Base-by-base conservation (phyloP, 2,888 invertebrate genomes). In the Hololepta plana region DNA sequence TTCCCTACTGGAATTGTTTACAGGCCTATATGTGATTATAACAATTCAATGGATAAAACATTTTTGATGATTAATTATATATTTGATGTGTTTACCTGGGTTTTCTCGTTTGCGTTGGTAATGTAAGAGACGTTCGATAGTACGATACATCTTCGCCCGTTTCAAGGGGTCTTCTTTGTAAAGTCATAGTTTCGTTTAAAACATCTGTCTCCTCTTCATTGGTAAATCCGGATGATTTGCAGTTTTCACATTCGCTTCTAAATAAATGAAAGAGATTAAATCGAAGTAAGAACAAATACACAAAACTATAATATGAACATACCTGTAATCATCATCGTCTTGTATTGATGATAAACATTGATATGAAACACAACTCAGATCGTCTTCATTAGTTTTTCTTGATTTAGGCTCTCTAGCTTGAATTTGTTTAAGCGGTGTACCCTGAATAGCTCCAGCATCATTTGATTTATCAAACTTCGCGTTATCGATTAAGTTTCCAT, bases 231-330 rank as follows among this genome's bases (percentile, higher is more conserved):
- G 74, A 70, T 25, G 75, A 73, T 54, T 81, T 80, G 56, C 81
- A 81, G 58, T 81, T 81, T 54, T 80, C 81, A 53, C 81, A 81
- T 55, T 81, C 81, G 53, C 73, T 79, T 38, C 80, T 46, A 29
- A 33, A 17, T 15, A 12, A 12, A 24, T 11, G 11, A 9, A 12
- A 19, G 13, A 13, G 3, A 11, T 13, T 21, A n/a, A 29, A 20
- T 22, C 6, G 26, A 8, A 7, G 12, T 14, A 2, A 3, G n/a
- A 14, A 13, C 11, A 12, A 16, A 25, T 7, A 8, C 7, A 8
- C 26, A 27, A 23, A 26, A 10, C 17, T 12, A 28, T 17, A 27
- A 17, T 17, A 17, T n/a, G 17, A 20, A 23, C 27, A 32, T 42
- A 43, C 46, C 46, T 43, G 32, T 47, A 47, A 36, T 47, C 47